These are phyloP conservation scores for Xiphophorus birchmanni DNA, from an alignment of 2,797 vertebrate genomes.

Conservation along the genomic window DNA sequence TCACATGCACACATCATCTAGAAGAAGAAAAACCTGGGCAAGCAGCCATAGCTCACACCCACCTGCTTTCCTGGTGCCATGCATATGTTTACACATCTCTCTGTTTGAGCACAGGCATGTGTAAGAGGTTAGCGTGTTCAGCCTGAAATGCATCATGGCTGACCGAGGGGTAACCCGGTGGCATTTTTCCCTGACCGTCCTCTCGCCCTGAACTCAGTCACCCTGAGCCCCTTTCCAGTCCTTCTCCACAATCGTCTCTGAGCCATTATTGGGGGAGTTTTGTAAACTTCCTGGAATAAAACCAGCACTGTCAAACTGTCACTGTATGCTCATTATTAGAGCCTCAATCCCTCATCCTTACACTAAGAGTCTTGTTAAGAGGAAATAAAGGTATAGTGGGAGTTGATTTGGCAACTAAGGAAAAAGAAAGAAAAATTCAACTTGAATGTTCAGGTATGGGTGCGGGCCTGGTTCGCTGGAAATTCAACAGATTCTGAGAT, in stretches of 20 bases:
- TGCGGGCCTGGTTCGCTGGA: background rate
- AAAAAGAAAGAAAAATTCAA: background rate
- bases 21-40: slow-evolving; percentile 65
- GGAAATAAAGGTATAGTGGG: background rate
- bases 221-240: slow-evolving; percentile 12
- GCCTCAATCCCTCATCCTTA: slow-evolving; percentile 33
- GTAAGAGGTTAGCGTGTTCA: slow-evolving; percentile 29
- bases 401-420: background rate
- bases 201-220: slow-evolving; percentile 57
- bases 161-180: slow-evolving; percentile 45
- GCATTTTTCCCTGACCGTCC: slow-evolving; percentile 46
- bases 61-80: slow-evolving; percentile 52
- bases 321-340: slow-evolving; percentile 49
- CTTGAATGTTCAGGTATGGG: background rate
- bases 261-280: slow-evolving; percentile 11
- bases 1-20: slow-evolving; percentile 66
- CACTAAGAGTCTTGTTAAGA: background rate
- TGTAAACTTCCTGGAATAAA: slow-evolving; percentile 75
- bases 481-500: background rate
- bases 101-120: slow-evolving; percentile 55
- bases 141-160: slow-evolving; percentile 45
- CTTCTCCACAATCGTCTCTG: slow-evolving; percentile 18
- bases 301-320: slow-evolving; percentile 38
- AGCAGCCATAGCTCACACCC: slow-evolving; percentile 67
- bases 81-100: slow-evolving; percentile 55